These are phyloP conservation scores for Crax fasciolata DNA, from an alignment of 2,797 vertebrate genomes.

Conservation along the genomic window DNA sequence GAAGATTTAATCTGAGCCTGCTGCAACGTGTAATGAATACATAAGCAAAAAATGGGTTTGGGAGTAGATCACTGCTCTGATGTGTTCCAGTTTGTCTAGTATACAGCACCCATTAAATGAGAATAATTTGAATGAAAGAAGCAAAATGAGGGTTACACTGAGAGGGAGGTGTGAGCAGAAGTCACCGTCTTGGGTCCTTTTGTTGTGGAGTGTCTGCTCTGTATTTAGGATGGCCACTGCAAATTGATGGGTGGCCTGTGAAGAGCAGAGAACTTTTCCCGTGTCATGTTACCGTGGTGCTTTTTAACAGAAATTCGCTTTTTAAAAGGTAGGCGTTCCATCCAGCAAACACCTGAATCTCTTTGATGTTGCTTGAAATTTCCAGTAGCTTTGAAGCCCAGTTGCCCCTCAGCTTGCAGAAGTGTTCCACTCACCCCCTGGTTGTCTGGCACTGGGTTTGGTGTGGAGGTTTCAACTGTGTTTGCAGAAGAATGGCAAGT, in stretches of 20 bases:
- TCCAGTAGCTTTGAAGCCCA: background rate
- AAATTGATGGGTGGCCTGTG: background rate
- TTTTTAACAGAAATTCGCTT: background rate
- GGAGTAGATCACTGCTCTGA: background rate
- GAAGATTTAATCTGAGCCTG: constrained; percentile 2
- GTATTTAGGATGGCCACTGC: background rate
- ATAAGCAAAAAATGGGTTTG: background rate
- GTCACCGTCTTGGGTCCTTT: background rate
- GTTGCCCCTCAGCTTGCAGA: background rate
- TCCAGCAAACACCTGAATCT: background rate
- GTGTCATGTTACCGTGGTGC: background rate
- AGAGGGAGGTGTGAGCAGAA: background rate
- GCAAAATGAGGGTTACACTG: background rate
- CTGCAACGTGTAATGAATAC: background rate
- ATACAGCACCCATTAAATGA: background rate
- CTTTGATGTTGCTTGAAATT: background rate
- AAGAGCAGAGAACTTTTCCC: background rate
- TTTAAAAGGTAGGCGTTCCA: background rate
- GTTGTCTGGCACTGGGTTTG: background rate
- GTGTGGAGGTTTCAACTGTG: fast-evolving
- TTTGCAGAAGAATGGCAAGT: background rate
- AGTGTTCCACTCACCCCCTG: background rate
- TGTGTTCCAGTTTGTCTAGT: background rate
- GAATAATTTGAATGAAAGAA: background rate
- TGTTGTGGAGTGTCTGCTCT: fast-evolving